These are phyloP conservation scores for Drosophila yooni DNA, from an alignment of 2,888 invertebrate genomes.

Conservation along the genomic window DNA sequence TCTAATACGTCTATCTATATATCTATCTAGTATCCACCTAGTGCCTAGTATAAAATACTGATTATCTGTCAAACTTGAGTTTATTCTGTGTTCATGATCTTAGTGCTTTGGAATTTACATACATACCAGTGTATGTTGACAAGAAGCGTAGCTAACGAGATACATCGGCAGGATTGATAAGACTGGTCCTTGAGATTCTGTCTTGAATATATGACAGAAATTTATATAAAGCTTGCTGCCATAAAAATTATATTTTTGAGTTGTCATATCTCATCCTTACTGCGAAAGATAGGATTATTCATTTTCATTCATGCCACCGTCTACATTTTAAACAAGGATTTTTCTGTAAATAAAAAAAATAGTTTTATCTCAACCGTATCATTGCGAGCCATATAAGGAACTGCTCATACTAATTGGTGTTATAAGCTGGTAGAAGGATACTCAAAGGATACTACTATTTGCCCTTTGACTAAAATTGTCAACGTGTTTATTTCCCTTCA, in stretches of 20 bases:
- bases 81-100: neutral
- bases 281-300: neutral
- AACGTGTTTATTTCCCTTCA: neutral
- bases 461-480: neutral
- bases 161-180: neutral
- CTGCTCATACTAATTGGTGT: too few species aligned
- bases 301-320: too few species aligned
- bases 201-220: neutral
- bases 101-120: neutral
- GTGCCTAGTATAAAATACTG: neutral
- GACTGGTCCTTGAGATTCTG: neutral
- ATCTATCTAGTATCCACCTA: neutral
- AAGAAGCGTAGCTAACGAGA: neutral
- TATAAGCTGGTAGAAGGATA: too few species aligned
- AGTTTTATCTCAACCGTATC: too few species aligned
- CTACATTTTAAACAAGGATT: too few species aligned
- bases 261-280: neutral
- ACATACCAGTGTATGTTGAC: neutral
- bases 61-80: neutral
- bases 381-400: too few species aligned
- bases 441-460: neutral
- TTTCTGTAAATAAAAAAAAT: too few species aligned
- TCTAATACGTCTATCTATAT: neutral
- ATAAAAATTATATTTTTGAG: neutral
- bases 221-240: neutral